phyloP scores from a whole-genome alignment of 1,140 invertebrate genomes.

The Eurosta solidaginis region DNA sequence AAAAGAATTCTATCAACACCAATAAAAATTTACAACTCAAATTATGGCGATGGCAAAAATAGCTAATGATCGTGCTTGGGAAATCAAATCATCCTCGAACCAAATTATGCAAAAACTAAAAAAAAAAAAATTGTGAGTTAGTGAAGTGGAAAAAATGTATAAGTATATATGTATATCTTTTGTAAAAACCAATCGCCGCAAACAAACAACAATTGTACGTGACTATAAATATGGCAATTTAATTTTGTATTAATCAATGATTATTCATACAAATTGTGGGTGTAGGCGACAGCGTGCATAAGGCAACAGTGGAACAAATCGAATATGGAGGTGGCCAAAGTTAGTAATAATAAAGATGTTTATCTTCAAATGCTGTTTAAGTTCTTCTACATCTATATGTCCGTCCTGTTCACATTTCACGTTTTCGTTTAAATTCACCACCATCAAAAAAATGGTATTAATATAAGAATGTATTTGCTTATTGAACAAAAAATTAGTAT shows the following conservation, averaged over 20 bases:
- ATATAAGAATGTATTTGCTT: too few species aligned
- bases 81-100: constrained; percentile 15
- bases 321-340: background rate
- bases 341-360: background rate
- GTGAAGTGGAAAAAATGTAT: constrained; percentile 2
- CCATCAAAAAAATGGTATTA: too few species aligned
- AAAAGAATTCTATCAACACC: background rate
- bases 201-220: background rate
- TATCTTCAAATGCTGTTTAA: too few species aligned
- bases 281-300: too few species aligned
- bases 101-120: background rate
- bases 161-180: background rate
- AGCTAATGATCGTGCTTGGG: constrained; percentile 10
- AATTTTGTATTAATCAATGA: background rate
- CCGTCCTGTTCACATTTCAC: too few species aligned
- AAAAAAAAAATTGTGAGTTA: background rate
- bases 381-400: too few species aligned
- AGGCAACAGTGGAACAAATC: background rate
- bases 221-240: background rate
- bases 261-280: background rate
- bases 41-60: background rate
- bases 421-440: too few species aligned
- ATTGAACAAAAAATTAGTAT: too few species aligned
- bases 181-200: background rate
- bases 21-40: background rate